A percentile compares a stretch with the other conserved stretches of the same genome.
These are phyloP conservation scores for Belgica antarctica DNA, from an alignment of 2,888 invertebrate genomes.

Conservation along the genomic window DNA sequence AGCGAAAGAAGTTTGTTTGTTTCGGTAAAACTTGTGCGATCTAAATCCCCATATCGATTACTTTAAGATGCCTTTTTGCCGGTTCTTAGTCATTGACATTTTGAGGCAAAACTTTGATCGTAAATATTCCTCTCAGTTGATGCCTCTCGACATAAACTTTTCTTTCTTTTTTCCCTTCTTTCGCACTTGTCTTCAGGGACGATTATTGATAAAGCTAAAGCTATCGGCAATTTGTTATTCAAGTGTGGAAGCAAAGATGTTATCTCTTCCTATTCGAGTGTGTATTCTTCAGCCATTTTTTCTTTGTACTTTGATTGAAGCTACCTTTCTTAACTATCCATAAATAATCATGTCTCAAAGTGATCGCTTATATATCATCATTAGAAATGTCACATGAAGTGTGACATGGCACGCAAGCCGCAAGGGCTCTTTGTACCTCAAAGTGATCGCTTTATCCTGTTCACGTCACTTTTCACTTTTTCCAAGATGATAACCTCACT, in stretches of 20 bases:
- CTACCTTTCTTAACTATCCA: neutral
- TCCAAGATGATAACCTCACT: neutral
- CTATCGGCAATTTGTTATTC: conserved; percentile 41
- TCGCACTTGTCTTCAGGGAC: conserved; percentile 24
- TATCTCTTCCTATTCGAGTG: neutral
- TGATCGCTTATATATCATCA: neutral
- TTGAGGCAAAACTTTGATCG: conserved; percentile 39
- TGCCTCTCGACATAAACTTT: conserved; percentile 20
- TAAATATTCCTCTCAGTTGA: conserved; percentile 25
- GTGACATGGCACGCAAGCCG: too few species aligned
- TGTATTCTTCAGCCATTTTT: too few species aligned
- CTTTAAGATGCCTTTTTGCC: neutral
- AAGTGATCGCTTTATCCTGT: conserved; percentile 10
- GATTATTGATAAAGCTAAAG: conserved; percentile 43
- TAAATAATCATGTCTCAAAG: conserved; percentile 13
- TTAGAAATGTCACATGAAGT: too few species aligned
- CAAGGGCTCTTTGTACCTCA: too few species aligned
- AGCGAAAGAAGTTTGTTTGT: conserved; percentile 16
- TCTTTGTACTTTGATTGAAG: too few species aligned
- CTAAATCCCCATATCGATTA: conserved; percentile 41
- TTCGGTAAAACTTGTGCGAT: conserved; percentile 5
- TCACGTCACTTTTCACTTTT: too few species aligned
- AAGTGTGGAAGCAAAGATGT: neutral
- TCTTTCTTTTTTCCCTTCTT: neutral
- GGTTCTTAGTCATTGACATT: conserved; percentile 30